Evolutionary conservation across 2,888 invertebrate species (phyloP), one percentile per base, ranked within the genome.

Genomic region (Drosophila birchii): DNA sequence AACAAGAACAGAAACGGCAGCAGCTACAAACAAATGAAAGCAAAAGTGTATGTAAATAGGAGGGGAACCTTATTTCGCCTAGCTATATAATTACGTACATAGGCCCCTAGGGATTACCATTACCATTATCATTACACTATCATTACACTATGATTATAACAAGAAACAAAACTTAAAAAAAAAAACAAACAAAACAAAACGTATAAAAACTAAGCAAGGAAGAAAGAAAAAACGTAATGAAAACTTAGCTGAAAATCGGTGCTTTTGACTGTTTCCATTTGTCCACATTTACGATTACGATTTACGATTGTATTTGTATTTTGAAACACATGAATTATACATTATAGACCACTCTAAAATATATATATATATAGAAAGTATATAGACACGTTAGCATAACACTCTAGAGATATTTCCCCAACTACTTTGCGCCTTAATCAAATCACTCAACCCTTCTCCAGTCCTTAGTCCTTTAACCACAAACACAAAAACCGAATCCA

Each of bases 211-310:
- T 51, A 45, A 70, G 75, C 18, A 69, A 78, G 9, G 67, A 49
- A 23, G 43, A 61, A 29, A 49, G 55, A 20, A 38, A 45, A 76
- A 56, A 61, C 51, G 20, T 59, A 56, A 74, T 26, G 62, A 81
- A 86, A 92, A 91, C 91, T 91, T 92, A 93, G 92, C 92, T 92
- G 92, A 92, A 92, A 92, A 92, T 92, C 92, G 92, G 92, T 92
- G 92, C 92, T 92, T 92, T 92, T 92, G 91, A 91, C 93, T 92
- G 92, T 91, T 91, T 91, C 90, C 91, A 92, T 92, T 92, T 92
- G 92, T 91, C 91, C 91, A 88, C 82, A 88, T 77, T 89, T 89
- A 86, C 88, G 88, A 76, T 81, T 87, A 86, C 86, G 81, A 84
- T 74, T 81, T 80, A 86, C 86, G 81, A 79, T 79, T 86, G 86